A percentile compares a stretch with the other conserved stretches of the same genome.
Evolutionary conservation across 2,888 invertebrate species (phyloP).

Genomic region (Xestia ashworthii): DNA sequence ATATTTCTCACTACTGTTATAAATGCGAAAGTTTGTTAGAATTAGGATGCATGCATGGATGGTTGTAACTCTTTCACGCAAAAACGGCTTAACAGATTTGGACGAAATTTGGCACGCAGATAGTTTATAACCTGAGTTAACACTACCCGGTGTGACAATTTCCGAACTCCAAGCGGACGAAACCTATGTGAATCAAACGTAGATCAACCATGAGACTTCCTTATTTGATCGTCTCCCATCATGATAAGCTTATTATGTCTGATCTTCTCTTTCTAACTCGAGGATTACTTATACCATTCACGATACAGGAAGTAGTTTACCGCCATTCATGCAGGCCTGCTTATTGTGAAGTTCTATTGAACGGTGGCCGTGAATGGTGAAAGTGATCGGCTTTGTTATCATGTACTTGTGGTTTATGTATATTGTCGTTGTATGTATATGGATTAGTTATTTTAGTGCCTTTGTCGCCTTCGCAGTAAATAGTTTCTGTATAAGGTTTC

Average conservation of each 20-base stretch:
- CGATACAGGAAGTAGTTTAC: slow-evolving; percentile 37
- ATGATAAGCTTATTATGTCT: background rate
- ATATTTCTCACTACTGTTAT: too few species aligned
- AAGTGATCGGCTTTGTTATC: slow-evolving; percentile 37
- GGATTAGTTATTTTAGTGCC: slow-evolving; percentile 27
- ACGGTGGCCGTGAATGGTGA: slow-evolving; percentile 48
- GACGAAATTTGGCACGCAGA: too few species aligned
- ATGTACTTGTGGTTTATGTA: slow-evolving; percentile 9
- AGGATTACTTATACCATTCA: slow-evolving; percentile 8
- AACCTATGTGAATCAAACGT: background rate
- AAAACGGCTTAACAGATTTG: too few species aligned
- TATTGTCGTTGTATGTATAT: slow-evolving; percentile 1
- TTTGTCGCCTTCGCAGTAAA: slow-evolving; percentile 17
- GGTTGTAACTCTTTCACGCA: too few species aligned
- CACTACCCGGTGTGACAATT: background rate
- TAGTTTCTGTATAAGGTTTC: slow-evolving; percentile 30
- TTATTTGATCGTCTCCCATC: slow-evolving; percentile 1
- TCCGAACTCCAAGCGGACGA: background rate
- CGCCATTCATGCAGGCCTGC: slow-evolving; percentile 27
- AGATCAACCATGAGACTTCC: background rate
- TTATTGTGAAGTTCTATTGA: slow-evolving; percentile 46
- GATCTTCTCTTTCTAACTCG: background rate
- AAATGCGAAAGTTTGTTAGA: too few species aligned
- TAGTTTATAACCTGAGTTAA: too few species aligned
- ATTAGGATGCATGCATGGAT: too few species aligned